Percentiles rank a stretch among this genome's conserved stretches.
These are phyloP conservation scores for Molorchus minor DNA, from an alignment of 2,888 invertebrate species.

Conservation along the genomic window DNA sequence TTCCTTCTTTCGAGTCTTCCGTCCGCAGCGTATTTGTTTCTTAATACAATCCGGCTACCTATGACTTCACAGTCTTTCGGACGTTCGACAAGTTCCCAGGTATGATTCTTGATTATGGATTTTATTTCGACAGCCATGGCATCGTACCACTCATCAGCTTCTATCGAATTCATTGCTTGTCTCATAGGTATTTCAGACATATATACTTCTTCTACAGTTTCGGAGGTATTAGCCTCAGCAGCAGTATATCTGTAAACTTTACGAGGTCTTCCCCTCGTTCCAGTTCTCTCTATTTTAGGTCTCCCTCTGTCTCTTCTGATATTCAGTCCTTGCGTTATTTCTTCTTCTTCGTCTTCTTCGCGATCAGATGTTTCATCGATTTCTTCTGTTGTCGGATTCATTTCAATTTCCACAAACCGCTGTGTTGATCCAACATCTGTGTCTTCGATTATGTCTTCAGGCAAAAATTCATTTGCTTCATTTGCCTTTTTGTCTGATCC, in stretches of 20 bases:
- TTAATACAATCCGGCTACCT: too few relatives aligned
- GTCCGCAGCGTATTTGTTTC: constrained; percentile 23
- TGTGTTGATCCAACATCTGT: too few relatives aligned
- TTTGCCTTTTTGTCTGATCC: not conserved
- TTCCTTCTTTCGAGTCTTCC: constrained; percentile 8
- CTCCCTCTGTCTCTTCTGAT: constrained; percentile 9
- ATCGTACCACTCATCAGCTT: constrained; percentile 29
- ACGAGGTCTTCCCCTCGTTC: constrained; percentile 25
- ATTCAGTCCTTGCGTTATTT: not conserved
- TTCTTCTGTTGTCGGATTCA: constrained; percentile 1
- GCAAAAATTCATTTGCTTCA: constrained; percentile 17
- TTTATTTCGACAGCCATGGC: constrained; percentile 38
- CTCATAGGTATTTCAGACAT: constrained; percentile 28
- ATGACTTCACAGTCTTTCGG: too few relatives aligned
- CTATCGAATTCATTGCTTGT: constrained; percentile 23
- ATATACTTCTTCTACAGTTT: constrained; percentile 8
- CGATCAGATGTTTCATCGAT: not conserved
- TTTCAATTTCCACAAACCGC: not conserved
- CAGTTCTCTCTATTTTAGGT: too few relatives aligned
- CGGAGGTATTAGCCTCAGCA: not conserved
- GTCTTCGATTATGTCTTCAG: not conserved
- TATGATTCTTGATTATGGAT: constrained; percentile 39
- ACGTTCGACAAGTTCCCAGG: too few relatives aligned
- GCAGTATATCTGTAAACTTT: constrained; percentile 3
- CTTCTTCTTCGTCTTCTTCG: not conserved